Evolutionary conservation across 2,113 vertebrate species (phyloP).

Genomic region (Stigmatopora argus): DNA sequence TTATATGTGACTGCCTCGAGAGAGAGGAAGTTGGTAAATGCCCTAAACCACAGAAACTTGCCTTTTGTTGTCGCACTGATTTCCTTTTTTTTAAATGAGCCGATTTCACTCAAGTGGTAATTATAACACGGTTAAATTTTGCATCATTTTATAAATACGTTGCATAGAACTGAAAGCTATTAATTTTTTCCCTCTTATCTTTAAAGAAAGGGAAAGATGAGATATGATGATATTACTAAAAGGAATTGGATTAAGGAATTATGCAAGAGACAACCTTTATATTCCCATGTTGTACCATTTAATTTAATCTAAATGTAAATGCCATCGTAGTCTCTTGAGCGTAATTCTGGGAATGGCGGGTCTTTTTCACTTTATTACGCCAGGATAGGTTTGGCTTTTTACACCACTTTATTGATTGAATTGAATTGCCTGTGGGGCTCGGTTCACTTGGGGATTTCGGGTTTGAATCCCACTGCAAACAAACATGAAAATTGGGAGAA

Average conservation of each 20-base stretch:
- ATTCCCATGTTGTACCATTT: neutral
- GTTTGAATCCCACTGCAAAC: neutral
- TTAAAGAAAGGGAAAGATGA: neutral
- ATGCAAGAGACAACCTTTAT: neutral
- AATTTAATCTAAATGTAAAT: constrained; percentile 10
- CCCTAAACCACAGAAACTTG: constrained; percentile 1
- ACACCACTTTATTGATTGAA: neutral
- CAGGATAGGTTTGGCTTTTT: neutral
- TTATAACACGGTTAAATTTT: neutral
- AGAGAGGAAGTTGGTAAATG: neutral
- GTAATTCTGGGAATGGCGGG: neutral
- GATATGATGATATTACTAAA: constrained; percentile 2
- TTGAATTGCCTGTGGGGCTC: neutral
- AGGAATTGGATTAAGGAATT: constrained; percentile 2
- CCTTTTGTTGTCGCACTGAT: neutral
- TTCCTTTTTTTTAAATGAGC: neutral
- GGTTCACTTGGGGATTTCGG: neutral
- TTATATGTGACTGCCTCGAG: constrained; percentile 3
- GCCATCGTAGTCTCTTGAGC: neutral
- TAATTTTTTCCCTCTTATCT: neutral
- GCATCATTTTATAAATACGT: neutral
- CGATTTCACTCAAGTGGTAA: no score
- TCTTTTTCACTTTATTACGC: neutral
- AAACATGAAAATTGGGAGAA: neutral
- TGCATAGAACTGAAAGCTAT: neutral